Conservation (phyloP, 2,888 invertebrate species). For the Didymodactylos carnosus region DNA sequence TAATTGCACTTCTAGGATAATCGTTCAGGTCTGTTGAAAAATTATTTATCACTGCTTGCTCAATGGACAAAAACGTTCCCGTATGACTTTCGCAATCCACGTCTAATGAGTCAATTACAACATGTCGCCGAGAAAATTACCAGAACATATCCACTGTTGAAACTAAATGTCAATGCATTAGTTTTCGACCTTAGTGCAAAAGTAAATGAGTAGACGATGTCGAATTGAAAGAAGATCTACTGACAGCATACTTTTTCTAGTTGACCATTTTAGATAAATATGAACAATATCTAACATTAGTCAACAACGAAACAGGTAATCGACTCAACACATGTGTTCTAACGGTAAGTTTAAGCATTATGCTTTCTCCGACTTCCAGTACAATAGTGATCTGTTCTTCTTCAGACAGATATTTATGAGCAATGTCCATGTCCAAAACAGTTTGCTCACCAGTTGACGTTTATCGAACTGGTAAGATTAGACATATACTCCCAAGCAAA, state of each 20-base stretch:
- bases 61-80: conserved; percentile 9
- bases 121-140: neutral
- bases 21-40: neutral
- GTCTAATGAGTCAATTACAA: neutral
- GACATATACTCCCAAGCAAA: neutral
- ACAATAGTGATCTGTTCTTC: neutral
- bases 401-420: conserved; percentile 32
- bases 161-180: neutral
- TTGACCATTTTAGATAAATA: conserved; percentile 1
- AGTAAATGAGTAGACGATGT: neutral
- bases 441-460: conserved; percentile 75
- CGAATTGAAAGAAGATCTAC: neutral
- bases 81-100: conserved; percentile 7
- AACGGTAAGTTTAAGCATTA: neutral
- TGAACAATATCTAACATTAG: conserved; percentile 4
- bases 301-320: neutral
- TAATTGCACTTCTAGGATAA: neutral
- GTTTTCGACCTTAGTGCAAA: neutral
- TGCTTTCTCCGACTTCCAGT: neutral
- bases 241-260: neutral
- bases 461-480: conserved; percentile 52
- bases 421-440: conserved; percentile 58
- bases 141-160: neutral
- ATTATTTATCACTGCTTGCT: neutral
- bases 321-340: neutral